Base-by-base conservation (phyloP, 2,888 invertebrate genomes). In the Tyria jacobaeae region DNA sequence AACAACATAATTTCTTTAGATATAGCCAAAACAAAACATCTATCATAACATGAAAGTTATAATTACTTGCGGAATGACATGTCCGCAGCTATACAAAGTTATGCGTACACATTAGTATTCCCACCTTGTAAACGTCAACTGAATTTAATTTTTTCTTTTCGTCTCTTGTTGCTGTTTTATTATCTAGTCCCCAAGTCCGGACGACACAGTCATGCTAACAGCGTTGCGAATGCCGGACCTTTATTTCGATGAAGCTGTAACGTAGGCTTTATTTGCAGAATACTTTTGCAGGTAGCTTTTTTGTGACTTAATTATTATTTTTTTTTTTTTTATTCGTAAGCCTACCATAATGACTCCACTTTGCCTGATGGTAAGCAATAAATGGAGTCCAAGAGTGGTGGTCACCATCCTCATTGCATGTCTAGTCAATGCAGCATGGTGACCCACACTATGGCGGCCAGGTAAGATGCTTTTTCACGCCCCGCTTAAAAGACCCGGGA, bases 71-170 rank as follows among this genome's bases (percentile, higher is more conserved):
- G 61, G 24, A 50, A 44, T 47, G 50, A 17, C 14, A 41, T 56
- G 50, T 25, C 50, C 41, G 37, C 25, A 37, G n/a, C 34, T 51
- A 24, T 4, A 34, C 21, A 35, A 64, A 64, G 17, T 62, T 25
- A 34, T 10, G 10, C 41, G 25, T 66, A 70, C 61, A 58, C 58
- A 64, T 73, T 65, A 64, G 55, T 75, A 75, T 69, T 73, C 70
- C 47, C 55, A 34, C 31, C 39, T 37, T 62, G 62, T 59, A 35
- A 37, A 24, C 31, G 37, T 27, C 37, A 48, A 24, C 21, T 53
- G 27, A 62, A 60, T 69, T 64, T 48, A 50, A 41, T 66, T 70
- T 75, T n/a, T 66, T 48, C 9, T 10, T 41, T 17, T 17, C 17
- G 25, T 35, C 35, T 57, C 53, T 12, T 31, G 54, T 14, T 48